Evolutionary conservation across 2,797 vertebrate species (phyloP), one percentile per base, ranked within the genome.

Genomic region (Hyperoplus lanceolatus): DNA sequence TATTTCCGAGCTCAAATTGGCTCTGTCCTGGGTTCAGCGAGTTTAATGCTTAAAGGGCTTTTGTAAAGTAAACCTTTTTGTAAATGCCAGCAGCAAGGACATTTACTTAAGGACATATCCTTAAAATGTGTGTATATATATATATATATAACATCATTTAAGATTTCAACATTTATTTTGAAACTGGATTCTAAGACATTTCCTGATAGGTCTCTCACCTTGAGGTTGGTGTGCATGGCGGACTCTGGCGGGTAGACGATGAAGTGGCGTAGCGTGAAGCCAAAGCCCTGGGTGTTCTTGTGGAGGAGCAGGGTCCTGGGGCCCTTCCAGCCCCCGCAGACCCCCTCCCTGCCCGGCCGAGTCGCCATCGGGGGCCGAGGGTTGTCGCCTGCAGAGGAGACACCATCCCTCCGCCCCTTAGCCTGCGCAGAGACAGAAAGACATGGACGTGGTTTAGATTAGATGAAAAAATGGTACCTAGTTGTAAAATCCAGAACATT

Each of bases 241-340:
- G 98, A 98, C 91, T 98, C 98, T 0, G 98, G 98, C 0, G 98
- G 98, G 94, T 99, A 99, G 71, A 99, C 98, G 10, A 99, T 99
- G 94, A 99, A 99, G 91, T 99, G 98, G 6, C 98, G 97, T 5
- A 99, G 92, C 2, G 98, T 99, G 94, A 99, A 99, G 55, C 98
- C 98, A 0, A 99, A 99, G 46, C 97, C 98, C 93, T 97, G 97
- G 13, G 92, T 91, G 90, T 95, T 97, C 90, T 99, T 99, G 54
- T 80, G 96, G 81, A 99, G 96, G 81, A 97, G 88, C 93, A 99
- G 93, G 0, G 97, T 97, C 88, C 94, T 95, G 7, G 97, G 97
- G 6, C 97, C 97, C 86, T 95, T 95, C 97, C 97, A 98, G 83
- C 96, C 95, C 88, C 96, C 29, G 46, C 91, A 86, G 68, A 89